These are phyloP conservation scores for Chromis chromis DNA, from an alignment of 2,797 vertebrate genomes.

Conservation along the genomic window DNA sequence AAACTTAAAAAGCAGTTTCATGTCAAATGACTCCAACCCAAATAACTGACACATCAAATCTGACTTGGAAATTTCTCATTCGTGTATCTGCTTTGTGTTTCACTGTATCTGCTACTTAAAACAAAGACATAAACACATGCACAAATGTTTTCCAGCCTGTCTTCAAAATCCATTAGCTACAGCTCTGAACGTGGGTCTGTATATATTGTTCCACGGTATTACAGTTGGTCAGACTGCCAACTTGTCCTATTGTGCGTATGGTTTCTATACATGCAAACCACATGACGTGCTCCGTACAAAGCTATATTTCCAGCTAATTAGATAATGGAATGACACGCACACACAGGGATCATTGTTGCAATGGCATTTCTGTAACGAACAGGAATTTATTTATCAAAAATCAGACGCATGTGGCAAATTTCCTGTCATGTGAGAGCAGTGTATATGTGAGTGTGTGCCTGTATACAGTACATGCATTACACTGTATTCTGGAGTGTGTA, in stretches of 20 bases:
- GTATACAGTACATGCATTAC: neutral
- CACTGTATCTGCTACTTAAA: conserved; percentile 19
- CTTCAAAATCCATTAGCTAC: conserved; percentile 61
- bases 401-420: conserved; percentile 51
- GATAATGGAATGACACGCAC: conserved; percentile 52
- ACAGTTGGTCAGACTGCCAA: conserved; percentile 40
- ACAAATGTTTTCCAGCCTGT: conserved; percentile 47
- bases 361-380: conserved; percentile 54
- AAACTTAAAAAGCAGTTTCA: neutral
- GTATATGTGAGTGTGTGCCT: conserved; percentile 9
- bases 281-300: conserved; percentile 35
- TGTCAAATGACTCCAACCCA: neutral
- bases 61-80: neutral
- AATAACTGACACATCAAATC: neutral
- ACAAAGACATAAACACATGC: conserved; percentile 36
- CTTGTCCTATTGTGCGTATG: conserved; percentile 45
- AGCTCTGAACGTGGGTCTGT: conserved; percentile 55
- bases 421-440: conserved; percentile 17
- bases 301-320: conserved; percentile 52
- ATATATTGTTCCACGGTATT: conserved; percentile 60
- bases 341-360: conserved; percentile 52
- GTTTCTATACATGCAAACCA: conserved; percentile 60
- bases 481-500: conserved; percentile 18
- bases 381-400: conserved; percentile 65
- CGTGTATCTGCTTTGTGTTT: neutral